Base-by-base conservation (phyloP, 2,113 vertebrate species). In the Anser cygnoides region DNA sequence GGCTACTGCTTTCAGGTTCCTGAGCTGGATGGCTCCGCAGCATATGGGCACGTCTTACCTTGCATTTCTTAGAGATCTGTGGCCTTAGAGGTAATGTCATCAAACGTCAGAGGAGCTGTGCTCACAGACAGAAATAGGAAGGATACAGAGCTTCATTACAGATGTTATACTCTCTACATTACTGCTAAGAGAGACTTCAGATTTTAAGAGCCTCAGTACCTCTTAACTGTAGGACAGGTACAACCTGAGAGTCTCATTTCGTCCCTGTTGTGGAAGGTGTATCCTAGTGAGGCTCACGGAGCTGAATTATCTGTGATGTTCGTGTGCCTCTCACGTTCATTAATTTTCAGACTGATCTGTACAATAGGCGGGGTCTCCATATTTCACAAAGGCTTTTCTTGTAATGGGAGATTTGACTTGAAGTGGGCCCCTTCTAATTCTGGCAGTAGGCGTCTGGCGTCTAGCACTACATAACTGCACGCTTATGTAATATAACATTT, bases 351-450 rank as follows among this genome's bases (percentile, higher is more conserved):
- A 29, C 46, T 26, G 37, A 68, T 52, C 43, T 35, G 11, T 14
- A 22, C 50, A 21, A 18, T 39, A 90, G 88, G 65, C 0, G 0
- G 12, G 14, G n/a, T 77, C 78, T 85, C 0, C 9, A 55, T 96
- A 85, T 86, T 87, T 97, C 87, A 87, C 8, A 4, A 58, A 93
- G 66, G 12, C 82, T 92, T 90, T 97, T 96, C 75, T 96, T 96
- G 85, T 94, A 93, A 95, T 70, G 89, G 81, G 92, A 97, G 95
- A 75, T 84, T 96, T 94, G 86, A 95, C 88, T 97, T 93, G 93
- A 95, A 97, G 94, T 86, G 77, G 93, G 94, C 95, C 96, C 66
- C 95, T 94, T 97, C 81, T 94, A 62, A 54, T 96, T 95, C 74
- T 96, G 96, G 86, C 93, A 76, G 95, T 89, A 95, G 81, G 81